Evolutionary conservation across 1,140 invertebrate genomes (phyloP), one percentile per base, ranked within the genome.

Genomic region (Aphis gossypii): DNA sequence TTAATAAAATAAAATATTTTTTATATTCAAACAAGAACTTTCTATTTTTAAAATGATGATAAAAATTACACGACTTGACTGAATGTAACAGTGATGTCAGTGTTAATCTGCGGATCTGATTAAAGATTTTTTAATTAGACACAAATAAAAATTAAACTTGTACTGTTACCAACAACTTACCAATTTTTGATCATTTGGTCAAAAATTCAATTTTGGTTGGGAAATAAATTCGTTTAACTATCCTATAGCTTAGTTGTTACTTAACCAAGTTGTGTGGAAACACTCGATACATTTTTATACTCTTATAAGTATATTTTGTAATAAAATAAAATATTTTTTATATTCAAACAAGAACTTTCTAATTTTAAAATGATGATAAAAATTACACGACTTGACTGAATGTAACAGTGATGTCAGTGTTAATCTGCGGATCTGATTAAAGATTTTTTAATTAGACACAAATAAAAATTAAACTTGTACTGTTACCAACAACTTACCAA

Each of bases 351-450:
- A 6, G 0, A 46, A 41, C 11, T 30, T 60, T 5, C 23, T 87
- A 20, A 44, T 84, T 87, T 60, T 9, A 56, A 86, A 41, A 48
- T 94, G 93, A 94, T 92, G 93, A 68, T 30, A 94, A 84, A 30
- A 92, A 89, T 51, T 94, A 93, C 84, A 92, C 90, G 7, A 38
- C 41, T n/a, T 41, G 1, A 9, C 89, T 91, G 83, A 87, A 51
- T 93, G 18, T 51, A 21, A 38, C 1, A 44, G n/a, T 86, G 91
- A 91, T 87, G 51, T 25, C 84, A 76, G 68, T 94, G 83, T 93
- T 87, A 93, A 93, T 92, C 94, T 94, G 92, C 93, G 89, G 93
- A 94, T 46, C 93, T 94, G 89, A 94, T 92, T 51, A 0, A 84
- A 20, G 30, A 18, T 68, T 68, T 30, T 68, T 14, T 14, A n/a